Base-by-base conservation (phyloP, 2,888 invertebrate genomes). In the Drosophila subsilvestris region DNA sequence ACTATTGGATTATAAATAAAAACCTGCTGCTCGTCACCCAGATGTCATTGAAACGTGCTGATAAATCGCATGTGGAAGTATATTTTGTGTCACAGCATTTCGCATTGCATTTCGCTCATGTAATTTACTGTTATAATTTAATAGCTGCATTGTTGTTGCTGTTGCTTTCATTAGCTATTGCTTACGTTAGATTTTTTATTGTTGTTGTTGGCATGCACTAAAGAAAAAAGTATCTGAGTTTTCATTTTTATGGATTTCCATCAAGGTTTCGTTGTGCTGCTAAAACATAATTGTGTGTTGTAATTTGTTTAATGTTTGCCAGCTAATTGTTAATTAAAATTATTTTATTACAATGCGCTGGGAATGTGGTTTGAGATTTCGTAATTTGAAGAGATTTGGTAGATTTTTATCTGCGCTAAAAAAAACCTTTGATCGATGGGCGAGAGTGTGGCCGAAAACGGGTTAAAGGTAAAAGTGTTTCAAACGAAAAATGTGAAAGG, bases 31-130 rank as follows among this genome's bases (percentile, higher is more conserved):
- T 44, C 17, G 58, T 25, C 44, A 25, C 42, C 32, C 32, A n/a
- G 37, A 32, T 47, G 58, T 62, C 72, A 71, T 71, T 71, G 72
- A 71, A 48, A 48, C 60, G 20, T 43, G 45, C 65, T 72, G 63
- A 73, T 73, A 72, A 60, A 73, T 66, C 51, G 73, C 66, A 72
- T 72, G 73, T 66, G 73, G 72, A 73, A 72, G 66, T 66, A 45
- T 43, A 27, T 59, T 70, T 70, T 37, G 14, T 37, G 67, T 69
- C 48, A 57, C 50, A 22, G 42, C 47, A 47, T 43, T 47, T 56
- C 49, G 51, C 54, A 59, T 72, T 60, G 42, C 48, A 60, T 69
- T 68, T 55, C 56, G 42, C 22, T 48, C 49, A 14, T 6, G 29
- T 25, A 43, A 10, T 68, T 79, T 74, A 76, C 78, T 45, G 83